Conservation (phyloP, 1,140 invertebrate genomes). For the Cardiocondyla obscurior region DNA sequence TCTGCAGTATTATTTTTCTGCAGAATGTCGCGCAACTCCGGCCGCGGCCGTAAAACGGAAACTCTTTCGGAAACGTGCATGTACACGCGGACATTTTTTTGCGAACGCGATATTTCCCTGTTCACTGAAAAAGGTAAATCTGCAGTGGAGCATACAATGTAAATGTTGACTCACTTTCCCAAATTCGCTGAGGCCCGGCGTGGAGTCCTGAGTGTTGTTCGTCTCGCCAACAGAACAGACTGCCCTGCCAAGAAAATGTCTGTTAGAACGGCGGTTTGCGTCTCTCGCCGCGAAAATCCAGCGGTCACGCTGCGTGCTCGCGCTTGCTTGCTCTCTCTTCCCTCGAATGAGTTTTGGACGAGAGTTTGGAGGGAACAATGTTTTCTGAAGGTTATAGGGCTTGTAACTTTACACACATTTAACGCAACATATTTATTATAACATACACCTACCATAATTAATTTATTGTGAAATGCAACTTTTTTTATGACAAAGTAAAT, state of each 20-base stretch:
- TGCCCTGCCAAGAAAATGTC: conserved; percentile 83
- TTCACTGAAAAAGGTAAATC: conserved; percentile 33
- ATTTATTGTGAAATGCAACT: not conserved
- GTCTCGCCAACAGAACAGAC: conserved; percentile 83
- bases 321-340: not conserved
- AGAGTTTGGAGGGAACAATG: conserved; percentile 1
- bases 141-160: conserved; percentile 32
- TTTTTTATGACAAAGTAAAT: not conserved
- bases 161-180: conserved; percentile 82
- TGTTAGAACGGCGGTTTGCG: conserved; percentile 72
- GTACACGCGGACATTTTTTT: conserved; percentile 34
- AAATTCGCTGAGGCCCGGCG: conserved; percentile 84
- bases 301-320: not conserved
- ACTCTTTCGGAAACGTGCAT: conserved; percentile 11
- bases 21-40: conserved; percentile 5
- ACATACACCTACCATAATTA: not conserved
- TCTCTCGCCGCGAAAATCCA: conserved; percentile 7
- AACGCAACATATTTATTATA: not conserved
- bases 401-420: not conserved
- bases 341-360: not conserved
- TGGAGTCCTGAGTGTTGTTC: conserved; percentile 81
- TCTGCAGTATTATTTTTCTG: conserved; percentile 48
- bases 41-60: conserved; percentile 30
- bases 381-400: conserved; percentile 26
- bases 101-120: conserved; percentile 43